Base-by-base conservation (phyloP, 2,113 vertebrate species). In the Sprattus sprattus region DNA sequence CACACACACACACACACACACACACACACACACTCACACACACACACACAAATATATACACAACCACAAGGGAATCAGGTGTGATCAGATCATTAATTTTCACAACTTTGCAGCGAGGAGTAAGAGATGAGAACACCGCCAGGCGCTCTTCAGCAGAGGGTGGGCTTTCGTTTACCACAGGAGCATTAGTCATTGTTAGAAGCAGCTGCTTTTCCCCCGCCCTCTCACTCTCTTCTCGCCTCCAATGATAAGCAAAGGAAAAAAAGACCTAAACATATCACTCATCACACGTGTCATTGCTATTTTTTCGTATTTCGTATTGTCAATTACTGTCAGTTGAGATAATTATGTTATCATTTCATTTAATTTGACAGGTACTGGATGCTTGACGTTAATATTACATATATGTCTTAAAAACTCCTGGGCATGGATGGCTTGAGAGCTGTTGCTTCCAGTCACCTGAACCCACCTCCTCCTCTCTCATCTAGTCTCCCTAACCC, bases 81-180 rank as follows among this genome's bases (percentile, higher is more conserved):
- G 84, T 52, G 28, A 81, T 57, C 39, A 25, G 75, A 82, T 88
- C 85, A 64, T 88, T 89, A 88, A 89, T 80, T 85, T 86, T 81
- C 81, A 50, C 80, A 47, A 52, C 81, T 60, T 88, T 87, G 45
- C 87, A 32, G 78, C 25, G 82, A 50, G 49, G 46, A 78, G 45
- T 83, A 82, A 84, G 80, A 80, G 81, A 86, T 87, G 78, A 86
- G 81, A 60, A 13, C 45, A 7, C 9, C 10, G 64, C 64, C 64
- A 28, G 64, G n/a, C 64, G 8, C 64, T 25, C 64, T 28, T 67
- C 1, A 25, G 9, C n/a, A 6, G 67, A 75, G 28, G 67, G 25
- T 28, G 25, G 67, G 71, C 71, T 18, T 2, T 16, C 18, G 28
- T 39, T 78, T 11, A 78, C 71, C 71, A 39, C 2, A 78, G 71